Evolutionary conservation across 2,113 vertebrate genomes (phyloP).

Genomic region (Phalacrocorax brasilianus): DNA sequence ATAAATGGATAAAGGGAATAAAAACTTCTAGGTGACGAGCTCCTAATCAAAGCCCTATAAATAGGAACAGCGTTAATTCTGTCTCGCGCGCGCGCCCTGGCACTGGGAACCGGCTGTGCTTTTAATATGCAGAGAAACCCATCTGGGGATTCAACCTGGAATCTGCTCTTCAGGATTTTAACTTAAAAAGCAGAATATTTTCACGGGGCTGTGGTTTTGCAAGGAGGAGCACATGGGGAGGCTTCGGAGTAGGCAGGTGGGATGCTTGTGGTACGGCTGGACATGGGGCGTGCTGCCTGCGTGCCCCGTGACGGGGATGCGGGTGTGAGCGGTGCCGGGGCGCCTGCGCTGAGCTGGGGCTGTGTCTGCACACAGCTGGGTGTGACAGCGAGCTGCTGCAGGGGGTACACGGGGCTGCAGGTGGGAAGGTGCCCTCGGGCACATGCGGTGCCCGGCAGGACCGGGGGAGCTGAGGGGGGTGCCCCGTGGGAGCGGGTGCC

Average conservation of each 20-base stretch:
- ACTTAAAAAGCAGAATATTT: conserved; percentile 19
- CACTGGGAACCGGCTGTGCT: conserved; percentile 4
- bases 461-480: too few relatives aligned
- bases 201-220: background rate
- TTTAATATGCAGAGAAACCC: conserved; percentile 36
- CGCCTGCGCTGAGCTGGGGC: background rate
- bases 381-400: fast-evolving
- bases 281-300: background rate
- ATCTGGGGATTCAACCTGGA: conserved; percentile 49
- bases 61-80: conserved; percentile 62
- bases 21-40: conserved; percentile 58
- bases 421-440: fast-evolving
- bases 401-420: fast-evolving
- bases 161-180: conserved; percentile 53
- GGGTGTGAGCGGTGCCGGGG: background rate
- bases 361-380: background rate
- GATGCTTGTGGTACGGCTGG: background rate
- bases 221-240: background rate
- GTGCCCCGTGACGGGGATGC: fast-evolving
- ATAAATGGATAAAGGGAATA: conserved; percentile 71
- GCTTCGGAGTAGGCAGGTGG: background rate
- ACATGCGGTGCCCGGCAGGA: fast-evolving
- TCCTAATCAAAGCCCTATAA: conserved; percentile 72
- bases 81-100: background rate
- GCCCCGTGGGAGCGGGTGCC: background rate